Base-by-base conservation (phyloP, 2,113 vertebrate genomes). In the Oreochromis niloticus region DNA sequence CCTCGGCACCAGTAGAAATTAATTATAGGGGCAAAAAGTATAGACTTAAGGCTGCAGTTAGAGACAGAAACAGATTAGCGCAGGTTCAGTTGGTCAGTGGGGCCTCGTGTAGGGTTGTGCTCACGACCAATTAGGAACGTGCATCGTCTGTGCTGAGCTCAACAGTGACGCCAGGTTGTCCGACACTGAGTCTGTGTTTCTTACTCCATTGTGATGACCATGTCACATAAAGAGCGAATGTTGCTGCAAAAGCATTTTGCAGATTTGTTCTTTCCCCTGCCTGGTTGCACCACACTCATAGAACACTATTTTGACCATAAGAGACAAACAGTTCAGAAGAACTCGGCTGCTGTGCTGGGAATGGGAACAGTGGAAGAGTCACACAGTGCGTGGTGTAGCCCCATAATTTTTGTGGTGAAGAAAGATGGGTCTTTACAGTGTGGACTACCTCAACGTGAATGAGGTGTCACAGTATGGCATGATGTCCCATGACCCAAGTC, bases 1-100 rank as follows among this genome's bases (percentile, higher is more conserved):
- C 16, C 59, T 63, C 16, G 1, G 6, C 59, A 63, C 32, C 17
- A 63, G 59, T 63, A 63, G 59, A 63, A 63, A 0, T 63, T 36
- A 36, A 63, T 36, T 11, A 1, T 36, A 32, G 59, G 59, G 59
- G 30, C 59, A 2, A 2, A 61, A 34, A 19, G 1, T 63, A 19
- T 0, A 63, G 59, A 63, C 0, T 36, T 0, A 3, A 36, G 59
- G 32, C 59, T 36, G 59, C 32, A 36, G 59, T 0, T 19, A 36
- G 59, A 63, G 17, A n/a, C 32, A 63, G 17, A 34, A 63, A 63
- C 3, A 36, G 59, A 1, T 36, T 3, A 36, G 59, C 0, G 2
- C 59, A 63, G 32, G 59, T 63, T 63, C 59, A 63, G 59, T 10
- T 63, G 59, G 3, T 63, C 32, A n/a, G 32, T 11, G 32, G 59